Conservation (phyloP, 2,797 vertebrate genomes). For the Oceanodroma leucorhoa region DNA sequence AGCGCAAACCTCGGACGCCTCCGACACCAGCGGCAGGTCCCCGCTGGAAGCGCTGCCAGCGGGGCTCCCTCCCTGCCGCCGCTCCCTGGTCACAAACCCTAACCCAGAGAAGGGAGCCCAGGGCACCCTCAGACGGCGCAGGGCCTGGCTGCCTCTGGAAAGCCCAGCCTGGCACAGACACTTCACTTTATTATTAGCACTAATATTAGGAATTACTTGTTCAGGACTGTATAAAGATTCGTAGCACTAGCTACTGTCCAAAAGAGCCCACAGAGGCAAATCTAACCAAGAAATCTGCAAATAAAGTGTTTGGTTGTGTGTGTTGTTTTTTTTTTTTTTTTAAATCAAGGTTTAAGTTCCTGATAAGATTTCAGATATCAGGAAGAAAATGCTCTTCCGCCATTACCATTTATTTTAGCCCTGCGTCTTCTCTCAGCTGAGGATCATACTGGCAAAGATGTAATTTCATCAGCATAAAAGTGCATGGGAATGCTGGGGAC, state of each 20-base stretch:
- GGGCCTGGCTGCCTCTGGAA: rapidly evolving
- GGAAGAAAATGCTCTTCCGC: not conserved
- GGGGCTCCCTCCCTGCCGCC: not conserved
- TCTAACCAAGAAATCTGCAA: not conserved
- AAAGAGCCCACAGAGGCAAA: not conserved
- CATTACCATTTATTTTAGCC: not conserved
- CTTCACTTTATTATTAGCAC: not conserved
- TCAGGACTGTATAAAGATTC: not conserved
- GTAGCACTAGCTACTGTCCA: not conserved
- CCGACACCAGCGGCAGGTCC: rapidly evolving
- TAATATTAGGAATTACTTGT: not conserved
- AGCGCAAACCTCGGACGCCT: rapidly evolving
- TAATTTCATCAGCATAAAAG: not conserved
- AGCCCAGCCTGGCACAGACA: not conserved
- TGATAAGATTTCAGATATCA: not conserved
- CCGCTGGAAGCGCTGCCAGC: too few species aligned
- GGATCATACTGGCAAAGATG: not conserved
- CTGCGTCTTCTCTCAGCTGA: not conserved
- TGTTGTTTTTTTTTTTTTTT: not conserved
- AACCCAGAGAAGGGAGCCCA: not conserved
- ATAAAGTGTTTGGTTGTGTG: not conserved
- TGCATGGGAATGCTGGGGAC: not conserved
- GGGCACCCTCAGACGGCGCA: not conserved
- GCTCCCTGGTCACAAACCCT: not conserved
- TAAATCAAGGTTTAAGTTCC: not conserved